These are phyloP conservation scores for Phasianus colchicus DNA, from an alignment of 2,113 vertebrate genomes.

Conservation along the genomic window DNA sequence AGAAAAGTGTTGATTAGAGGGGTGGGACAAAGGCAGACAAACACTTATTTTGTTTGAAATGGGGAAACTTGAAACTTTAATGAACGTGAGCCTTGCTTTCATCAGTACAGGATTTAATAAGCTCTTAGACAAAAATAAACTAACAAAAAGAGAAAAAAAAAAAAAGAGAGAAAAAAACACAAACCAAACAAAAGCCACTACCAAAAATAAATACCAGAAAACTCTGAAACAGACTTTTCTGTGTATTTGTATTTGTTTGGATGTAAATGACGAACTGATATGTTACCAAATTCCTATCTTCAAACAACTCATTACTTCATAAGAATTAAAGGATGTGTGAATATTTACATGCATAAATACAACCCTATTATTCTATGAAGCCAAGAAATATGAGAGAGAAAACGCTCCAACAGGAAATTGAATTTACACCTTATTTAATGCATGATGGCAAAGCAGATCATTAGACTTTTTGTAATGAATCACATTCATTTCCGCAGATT, in stretches of 20 bases:
- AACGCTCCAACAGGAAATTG: slow-evolving; percentile 46
- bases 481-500: background rate
- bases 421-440: slow-evolving; percentile 36
- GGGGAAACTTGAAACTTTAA: background rate
- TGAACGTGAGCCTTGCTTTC: background rate
- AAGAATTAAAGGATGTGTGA: slow-evolving; percentile 16
- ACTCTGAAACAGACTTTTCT: background rate
- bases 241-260: slow-evolving; percentile 15
- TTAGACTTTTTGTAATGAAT: slow-evolving; percentile 21
- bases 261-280: slow-evolving; percentile 41
- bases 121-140: background rate
- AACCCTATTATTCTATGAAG: background rate
- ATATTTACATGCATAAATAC: background rate
- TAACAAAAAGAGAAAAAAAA: background rate
- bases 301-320: slow-evolving; percentile 34
- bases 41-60: background rate
- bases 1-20: background rate
- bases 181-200: background rate
- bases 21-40: background rate
- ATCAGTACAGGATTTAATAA: slow-evolving; percentile 16
- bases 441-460: background rate
- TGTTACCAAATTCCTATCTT: slow-evolving; percentile 40
- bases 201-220: background rate
- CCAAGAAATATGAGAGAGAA: slow-evolving; percentile 28
- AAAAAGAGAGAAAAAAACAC: background rate